A percentile compares a stretch with the other conserved stretches of the same genome.
Conservation (phyloP, 2,797 vertebrate species). For the Acomys russatus region DNA sequence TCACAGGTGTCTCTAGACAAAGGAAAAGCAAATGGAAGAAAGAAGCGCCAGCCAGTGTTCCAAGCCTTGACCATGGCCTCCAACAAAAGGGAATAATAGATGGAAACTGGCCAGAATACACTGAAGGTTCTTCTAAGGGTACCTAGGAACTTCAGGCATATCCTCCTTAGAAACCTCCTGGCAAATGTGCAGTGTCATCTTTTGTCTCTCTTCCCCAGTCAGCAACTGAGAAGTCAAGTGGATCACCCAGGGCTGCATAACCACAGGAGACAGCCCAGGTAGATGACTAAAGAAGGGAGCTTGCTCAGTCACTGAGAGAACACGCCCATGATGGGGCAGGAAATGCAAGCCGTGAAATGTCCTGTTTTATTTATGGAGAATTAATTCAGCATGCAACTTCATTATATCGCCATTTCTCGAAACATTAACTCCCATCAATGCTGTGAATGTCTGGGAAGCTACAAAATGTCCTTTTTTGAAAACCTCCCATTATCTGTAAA, state of each 20-base stretch:
- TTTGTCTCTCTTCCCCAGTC: background rate
- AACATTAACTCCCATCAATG: constrained; percentile 80
- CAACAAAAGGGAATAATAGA: background rate
- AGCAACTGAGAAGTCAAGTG: background rate
- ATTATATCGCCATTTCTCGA: constrained; percentile 80
- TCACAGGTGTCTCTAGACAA: background rate
- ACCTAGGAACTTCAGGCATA: background rate
- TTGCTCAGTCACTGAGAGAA: background rate
- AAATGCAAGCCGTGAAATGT: constrained; percentile 59
- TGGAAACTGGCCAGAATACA: background rate
- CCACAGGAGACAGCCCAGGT: background rate
- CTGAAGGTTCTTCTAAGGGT: rapidly evolving
- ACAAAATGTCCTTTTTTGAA: constrained; percentile 60
- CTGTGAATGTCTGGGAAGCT: constrained; percentile 71
- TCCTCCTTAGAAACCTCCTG: background rate
- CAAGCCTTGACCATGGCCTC: background rate
- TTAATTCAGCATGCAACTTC: constrained; percentile 79
- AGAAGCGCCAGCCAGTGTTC: background rate
- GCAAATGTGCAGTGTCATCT: background rate
- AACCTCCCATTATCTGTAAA: constrained; percentile 52
- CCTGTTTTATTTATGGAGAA: constrained; percentile 76
- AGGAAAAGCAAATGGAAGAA: background rate
- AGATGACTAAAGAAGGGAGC: no score
- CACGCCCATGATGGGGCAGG: constrained; percentile 6
- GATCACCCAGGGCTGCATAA: background rate